Evolutionary conservation across 1,140 invertebrate species (phyloP), one percentile per base, ranked within the genome.

Genomic region (Agraylea sexmaculata): DNA sequence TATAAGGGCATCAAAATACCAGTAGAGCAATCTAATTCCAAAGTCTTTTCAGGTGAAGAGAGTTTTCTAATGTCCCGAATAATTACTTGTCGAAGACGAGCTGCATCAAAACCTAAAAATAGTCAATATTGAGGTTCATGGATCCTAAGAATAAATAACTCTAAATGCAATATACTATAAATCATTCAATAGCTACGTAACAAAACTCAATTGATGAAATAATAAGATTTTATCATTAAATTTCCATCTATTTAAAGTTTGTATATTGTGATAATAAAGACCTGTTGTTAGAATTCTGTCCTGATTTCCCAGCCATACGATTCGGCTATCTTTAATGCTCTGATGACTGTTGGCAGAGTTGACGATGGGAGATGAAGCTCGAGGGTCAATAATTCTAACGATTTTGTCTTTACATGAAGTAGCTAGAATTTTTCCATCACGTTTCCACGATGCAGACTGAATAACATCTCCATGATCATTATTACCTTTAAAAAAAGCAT

Each of bases 1-100:
- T 78, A 91, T 0, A 92, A 62, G 0, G 89, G 88, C 71, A 93
- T 89, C 32, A 93, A 57, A 40, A 89, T 81, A 18, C 88, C 88
- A 21, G 87, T 90, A n/a, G 87, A 90, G 48, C 83, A 86, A 58
- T 93, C 89, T 48, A 90, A 62, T 49, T 79, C 78, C 12, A 87
- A 53, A 0, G 79, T 79, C 57, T 84, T 87, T 34, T 91, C 74
- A 1, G 84, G 74, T 40, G 78, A 73, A 1, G 67, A 68, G 38
- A 93, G 71, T 53, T 88, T 90, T 42, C 88, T 71, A 25, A 87
- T 59, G 62, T 95, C 91, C 27, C 89, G 75, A 38, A 94, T 78
- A 52, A 80, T 83, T 40, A 93, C 77, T 65, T 93, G 86, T 47
- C 89, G 71, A 21, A 86, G 64, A 49, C 87, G 75, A 30, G 77